These are phyloP conservation scores for Dasypus novemcinctus DNA, from an alignment of 2,113 vertebrate genomes.

Conservation along the genomic window DNA sequence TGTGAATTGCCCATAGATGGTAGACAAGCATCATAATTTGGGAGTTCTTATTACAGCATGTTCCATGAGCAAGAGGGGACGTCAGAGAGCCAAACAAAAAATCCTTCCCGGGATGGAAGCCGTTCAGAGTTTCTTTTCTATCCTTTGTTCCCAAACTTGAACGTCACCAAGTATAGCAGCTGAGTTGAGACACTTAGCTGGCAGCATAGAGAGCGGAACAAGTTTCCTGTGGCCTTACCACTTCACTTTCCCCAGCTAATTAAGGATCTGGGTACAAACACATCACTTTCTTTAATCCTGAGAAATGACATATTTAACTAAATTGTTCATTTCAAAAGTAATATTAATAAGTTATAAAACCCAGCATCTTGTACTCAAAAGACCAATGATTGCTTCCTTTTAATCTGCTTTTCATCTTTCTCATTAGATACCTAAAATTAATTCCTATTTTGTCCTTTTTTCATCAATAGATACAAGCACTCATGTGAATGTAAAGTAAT, in stretches of 20 bases:
- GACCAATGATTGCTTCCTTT: neutral
- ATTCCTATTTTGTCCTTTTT: neutral
- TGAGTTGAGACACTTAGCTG: neutral
- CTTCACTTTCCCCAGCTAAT: neutral
- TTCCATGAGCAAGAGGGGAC: neutral
- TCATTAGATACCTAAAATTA: neutral
- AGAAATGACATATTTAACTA: neutral
- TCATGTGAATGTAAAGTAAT: neutral
- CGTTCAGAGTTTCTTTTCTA: neutral
- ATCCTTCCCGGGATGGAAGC: neutral
- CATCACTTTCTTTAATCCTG: neutral
- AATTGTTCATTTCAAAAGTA: neutral
- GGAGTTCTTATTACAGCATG: neutral
- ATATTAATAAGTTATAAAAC: neutral
- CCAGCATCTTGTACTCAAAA: neutral
- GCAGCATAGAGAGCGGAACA: neutral
- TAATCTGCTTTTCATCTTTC: slow-evolving; percentile 23
- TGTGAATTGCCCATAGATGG: neutral
- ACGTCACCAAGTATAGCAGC: neutral
- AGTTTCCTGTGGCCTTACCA: neutral
- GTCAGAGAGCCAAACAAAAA: neutral
- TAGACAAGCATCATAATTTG: neutral
- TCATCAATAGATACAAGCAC: neutral
- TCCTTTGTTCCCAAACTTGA: neutral
- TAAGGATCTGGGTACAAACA: neutral